Evolutionary conservation across 1,140 invertebrate genomes (phyloP), one percentile per base, ranked within the genome.

Genomic region (Chrysopa pallens): DNA sequence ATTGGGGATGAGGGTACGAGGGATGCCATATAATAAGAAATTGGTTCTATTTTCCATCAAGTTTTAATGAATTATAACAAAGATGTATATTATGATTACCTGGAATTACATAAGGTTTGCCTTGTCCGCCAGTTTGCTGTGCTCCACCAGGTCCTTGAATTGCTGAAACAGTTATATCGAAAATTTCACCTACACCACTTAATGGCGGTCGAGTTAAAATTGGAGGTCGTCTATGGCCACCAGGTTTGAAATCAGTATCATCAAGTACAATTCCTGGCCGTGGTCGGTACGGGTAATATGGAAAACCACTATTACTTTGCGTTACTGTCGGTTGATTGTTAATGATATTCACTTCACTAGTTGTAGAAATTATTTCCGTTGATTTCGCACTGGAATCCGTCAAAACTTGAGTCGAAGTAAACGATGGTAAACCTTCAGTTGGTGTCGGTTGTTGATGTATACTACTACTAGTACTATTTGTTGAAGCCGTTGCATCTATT

Each of bases 161-260:
- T 4, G 84, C 86, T 0, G 83, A 86, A 1, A 91, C 78, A 0
- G 85, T 87, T 0, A 91, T 76, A 51, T 91, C 85, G 54, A 91
- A 89, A 23, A 87, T 79, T 53, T 91, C 84, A 5, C 83, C 81
- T 46, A 53, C 66, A 38, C 55, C 65, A 28, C 53, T 36, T 39
- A 50, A 55, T n/a, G 56, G 56, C 42, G 51, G 51, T 1, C 49
- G 45, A 3, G 59, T 60, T 7, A 58, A 41, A n/a, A 60, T 56
- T 39, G 52, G 56, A 38, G 53, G 58, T 38, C 51, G 23, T 42
- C 46, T 37, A 6, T 59, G 53, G 0, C 68, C 69, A 37, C 73
- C 73, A 0, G 76, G 78, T 53, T 79, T 79, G 59, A 78, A 80
- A 54, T 80, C 77, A 1, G 82, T 76, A 54, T 86, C 83, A 47